Evolutionary conservation across 1,140 invertebrate species (phyloP), one percentile per base, ranked within the genome.

Genomic region (Megalopta genalis): DNA sequence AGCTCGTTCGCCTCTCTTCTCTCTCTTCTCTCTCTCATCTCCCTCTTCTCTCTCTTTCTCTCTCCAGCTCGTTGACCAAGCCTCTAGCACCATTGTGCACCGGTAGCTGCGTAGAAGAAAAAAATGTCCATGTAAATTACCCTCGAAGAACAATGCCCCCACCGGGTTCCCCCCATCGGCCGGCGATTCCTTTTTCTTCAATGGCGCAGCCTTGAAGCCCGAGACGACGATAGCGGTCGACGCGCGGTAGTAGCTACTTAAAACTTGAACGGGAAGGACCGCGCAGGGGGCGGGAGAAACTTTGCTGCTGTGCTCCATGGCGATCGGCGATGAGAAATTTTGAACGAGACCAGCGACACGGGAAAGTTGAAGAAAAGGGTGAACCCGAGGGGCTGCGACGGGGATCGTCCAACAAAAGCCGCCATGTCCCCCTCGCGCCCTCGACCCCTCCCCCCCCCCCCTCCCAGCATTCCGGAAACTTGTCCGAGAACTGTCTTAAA

Each of bases 101-200:
- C 49, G 65, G 80, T 77, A 72, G 42, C 54, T 62, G 65, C 65
- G 76, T 77, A 32, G 68, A 52, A 76, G 37, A 73, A 81, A 84
- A 81, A 75, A 60, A 85, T 83, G 65, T 52, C 68, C 77, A 88
- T 89, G 85, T 88, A 87, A 88, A 88, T 89, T 89, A 84, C 70
- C 76, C 65, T 84, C 80, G 65, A 84, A 81, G 83, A 87, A 88
- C 86, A 88, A 88, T 88, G 80, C 73, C 62, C 27, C 25, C 27
- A 54, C 71, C 64, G 6, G 68, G 64, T 69, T 70, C n/a, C 37
- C 78, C 37, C 39, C 37, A 76, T 80, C 65, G 54, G 54, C 21
- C 52, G 65, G 16, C 63, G 63, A 78, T 82, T 82, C 67, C 75
- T 52, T 62, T 67, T 77, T 75, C 63, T 62, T 77, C 52, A 59